phyloP scores from a whole-genome alignment of 2,797 vertebrate species.

The Danio jaintianensis region DNA sequence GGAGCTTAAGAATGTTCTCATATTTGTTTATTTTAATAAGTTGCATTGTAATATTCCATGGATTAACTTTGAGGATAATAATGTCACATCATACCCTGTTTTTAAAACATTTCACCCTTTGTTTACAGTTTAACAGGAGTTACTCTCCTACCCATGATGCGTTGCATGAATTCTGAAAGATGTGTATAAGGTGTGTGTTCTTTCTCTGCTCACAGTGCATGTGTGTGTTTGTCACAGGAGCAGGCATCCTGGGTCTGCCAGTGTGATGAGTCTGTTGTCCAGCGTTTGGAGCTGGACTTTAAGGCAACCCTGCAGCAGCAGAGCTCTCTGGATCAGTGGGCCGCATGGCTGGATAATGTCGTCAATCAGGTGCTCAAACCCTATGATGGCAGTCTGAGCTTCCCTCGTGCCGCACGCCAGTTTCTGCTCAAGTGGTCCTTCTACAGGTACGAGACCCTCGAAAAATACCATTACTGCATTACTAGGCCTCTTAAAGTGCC shows the following conservation, averaged over 20 bases:
- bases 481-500: neutral
- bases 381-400: slow-evolving; percentile 90
- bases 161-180: too few relatives aligned
- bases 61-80: too few relatives aligned
- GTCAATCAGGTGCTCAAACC: slow-evolving; percentile 94
- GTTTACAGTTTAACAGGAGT: too few relatives aligned
- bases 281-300: slow-evolving; percentile 97
- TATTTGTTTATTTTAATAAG: too few relatives aligned
- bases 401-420: slow-evolving; percentile 95
- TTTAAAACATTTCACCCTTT: too few relatives aligned
- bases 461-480: neutral
- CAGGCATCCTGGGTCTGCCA: slow-evolving; percentile 99
- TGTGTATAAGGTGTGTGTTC: neutral
- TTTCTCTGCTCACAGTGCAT: neutral
- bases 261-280: slow-evolving; percentile 94
- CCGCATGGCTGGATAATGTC: slow-evolving; percentile 93
- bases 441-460: slow-evolving; percentile 84
- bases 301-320: slow-evolving; percentile 97
- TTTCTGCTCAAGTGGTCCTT: slow-evolving; percentile 99
- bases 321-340: slow-evolving; percentile 99
- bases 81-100: too few relatives aligned
- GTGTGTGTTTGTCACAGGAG: slow-evolving; percentile 80
- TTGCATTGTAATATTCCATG: too few relatives aligned
- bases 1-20: too few relatives aligned
- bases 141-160: too few relatives aligned